Evolutionary conservation across 2,113 vertebrate genomes (phyloP).

Genomic region (Gavialis gangeticus): DNA sequence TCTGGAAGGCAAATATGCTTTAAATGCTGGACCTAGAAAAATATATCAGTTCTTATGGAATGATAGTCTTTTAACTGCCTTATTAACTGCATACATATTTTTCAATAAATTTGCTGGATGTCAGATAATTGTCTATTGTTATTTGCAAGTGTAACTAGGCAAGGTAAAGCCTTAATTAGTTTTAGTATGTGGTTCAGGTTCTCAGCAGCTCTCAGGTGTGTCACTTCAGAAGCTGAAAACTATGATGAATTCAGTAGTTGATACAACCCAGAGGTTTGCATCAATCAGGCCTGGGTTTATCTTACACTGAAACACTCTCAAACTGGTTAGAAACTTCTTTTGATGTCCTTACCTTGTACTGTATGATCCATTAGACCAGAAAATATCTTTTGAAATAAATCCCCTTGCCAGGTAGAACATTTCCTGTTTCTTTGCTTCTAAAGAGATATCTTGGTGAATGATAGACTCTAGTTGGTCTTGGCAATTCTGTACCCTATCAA

Average conservation of each 20-base stretch:
- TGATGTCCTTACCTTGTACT: not conserved
- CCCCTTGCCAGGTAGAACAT: not conserved
- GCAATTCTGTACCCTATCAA: not conserved
- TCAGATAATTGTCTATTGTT: constrained; percentile 71
- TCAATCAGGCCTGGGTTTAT: not conserved
- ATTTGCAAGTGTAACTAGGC: constrained; percentile 56
- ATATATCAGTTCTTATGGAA: constrained; percentile 64
- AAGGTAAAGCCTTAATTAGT: not conserved
- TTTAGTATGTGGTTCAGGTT: not conserved
- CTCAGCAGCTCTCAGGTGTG: not conserved
- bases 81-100: not conserved
- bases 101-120: no score
- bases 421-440: not conserved
- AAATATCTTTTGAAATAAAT: not conserved
- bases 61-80: constrained; percentile 68
- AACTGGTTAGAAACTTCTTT: not conserved
- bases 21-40: constrained; percentile 61
- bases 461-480: not conserved
- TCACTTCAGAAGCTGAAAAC: no score
- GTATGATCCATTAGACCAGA: not conserved
- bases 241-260: not conserved
- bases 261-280: not conserved
- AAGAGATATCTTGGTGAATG: not conserved
- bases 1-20: constrained; percentile 61
- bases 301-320: not conserved